phyloP scores from a whole-genome alignment of 2,113 vertebrate species.

The Corythornis vintsioides region DNA sequence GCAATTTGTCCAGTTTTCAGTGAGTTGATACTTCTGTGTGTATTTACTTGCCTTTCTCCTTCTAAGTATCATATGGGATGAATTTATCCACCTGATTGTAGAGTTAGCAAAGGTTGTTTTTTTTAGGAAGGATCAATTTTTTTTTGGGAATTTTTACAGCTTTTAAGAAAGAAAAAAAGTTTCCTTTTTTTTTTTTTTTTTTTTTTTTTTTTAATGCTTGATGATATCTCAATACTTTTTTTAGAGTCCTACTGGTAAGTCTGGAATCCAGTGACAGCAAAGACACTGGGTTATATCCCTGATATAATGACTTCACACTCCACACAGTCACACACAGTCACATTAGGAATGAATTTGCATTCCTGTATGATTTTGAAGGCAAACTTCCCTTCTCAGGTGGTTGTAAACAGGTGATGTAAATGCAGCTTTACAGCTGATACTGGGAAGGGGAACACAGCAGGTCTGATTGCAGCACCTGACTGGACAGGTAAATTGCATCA shows the following conservation, averaged over 20 bases:
- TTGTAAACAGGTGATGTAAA: background rate
- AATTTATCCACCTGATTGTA: background rate
- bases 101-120: background rate
- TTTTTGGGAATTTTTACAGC: background rate
- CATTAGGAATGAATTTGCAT: background rate
- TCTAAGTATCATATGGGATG: background rate
- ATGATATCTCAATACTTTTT: background rate
- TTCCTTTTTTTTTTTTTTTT: background rate
- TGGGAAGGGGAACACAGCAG: background rate
- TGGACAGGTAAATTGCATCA: background rate
- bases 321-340: background rate
- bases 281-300: background rate
- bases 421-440: background rate
- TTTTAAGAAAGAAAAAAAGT: background rate
- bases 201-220: background rate
- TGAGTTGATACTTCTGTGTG: background rate
- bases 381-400: background rate
- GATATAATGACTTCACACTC: background rate
- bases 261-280: background rate
- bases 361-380: background rate
- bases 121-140: background rate
- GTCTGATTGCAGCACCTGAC: background rate
- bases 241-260: background rate
- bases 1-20: background rate
- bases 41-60: background rate